phyloP scores from a whole-genome alignment of 2,888 invertebrate species.

The Lithosia quadra region DNA sequence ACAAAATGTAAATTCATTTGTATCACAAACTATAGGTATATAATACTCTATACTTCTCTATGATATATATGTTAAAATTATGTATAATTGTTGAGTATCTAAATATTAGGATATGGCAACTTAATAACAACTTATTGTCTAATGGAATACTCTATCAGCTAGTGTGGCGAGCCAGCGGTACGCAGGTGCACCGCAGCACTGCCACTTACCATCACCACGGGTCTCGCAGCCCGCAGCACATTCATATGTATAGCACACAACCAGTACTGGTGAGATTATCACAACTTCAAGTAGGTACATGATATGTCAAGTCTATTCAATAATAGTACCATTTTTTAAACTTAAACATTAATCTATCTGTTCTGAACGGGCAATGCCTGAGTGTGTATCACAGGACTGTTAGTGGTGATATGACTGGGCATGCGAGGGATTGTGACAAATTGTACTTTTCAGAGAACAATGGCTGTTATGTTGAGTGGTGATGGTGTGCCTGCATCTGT shows the following conservation, averaged over 20 bases:
- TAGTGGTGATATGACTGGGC: background rate
- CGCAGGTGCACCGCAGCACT: constrained; percentile 5
- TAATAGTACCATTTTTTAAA: constrained; percentile 2
- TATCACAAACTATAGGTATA: constrained; percentile 86
- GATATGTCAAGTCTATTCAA: constrained; percentile 18
- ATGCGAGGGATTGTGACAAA: background rate
- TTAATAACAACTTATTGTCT: constrained; percentile 86
- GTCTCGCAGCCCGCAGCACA: constrained; percentile 13
- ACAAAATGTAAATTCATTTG: constrained; percentile 84
- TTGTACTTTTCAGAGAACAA: background rate
- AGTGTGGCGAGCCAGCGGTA: constrained; percentile 32
- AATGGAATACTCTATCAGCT: constrained; percentile 77
- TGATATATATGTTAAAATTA: constrained; percentile 70
- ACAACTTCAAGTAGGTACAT: constrained; percentile 9
- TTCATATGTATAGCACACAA: constrained; percentile 23
- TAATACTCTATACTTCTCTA: constrained; percentile 79
- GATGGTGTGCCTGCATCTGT: background rate
- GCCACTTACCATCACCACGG: constrained; percentile 17
- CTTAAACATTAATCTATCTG: background rate
- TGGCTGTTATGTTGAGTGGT: background rate
- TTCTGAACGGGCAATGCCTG: background rate
- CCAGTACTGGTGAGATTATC: constrained; percentile 13
- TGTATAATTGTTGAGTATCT: constrained; percentile 84
- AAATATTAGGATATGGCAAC: constrained; percentile 86
- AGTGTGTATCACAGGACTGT: background rate